Evolutionary conservation across 2,113 vertebrate species (phyloP).

Genomic region (Gobiocypris rarus): DNA sequence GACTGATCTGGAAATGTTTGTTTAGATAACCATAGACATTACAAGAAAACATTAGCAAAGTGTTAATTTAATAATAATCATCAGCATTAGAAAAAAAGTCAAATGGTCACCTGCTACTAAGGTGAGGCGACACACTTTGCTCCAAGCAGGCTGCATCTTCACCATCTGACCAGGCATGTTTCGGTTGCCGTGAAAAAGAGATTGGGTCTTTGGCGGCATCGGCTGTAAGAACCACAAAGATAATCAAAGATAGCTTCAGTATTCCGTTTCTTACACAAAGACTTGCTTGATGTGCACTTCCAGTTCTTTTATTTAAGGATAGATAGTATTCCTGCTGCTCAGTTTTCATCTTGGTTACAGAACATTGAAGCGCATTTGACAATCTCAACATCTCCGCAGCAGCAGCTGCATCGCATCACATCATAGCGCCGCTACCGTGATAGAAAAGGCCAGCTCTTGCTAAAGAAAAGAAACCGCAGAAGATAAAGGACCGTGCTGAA

Average conservation of each 20-base stretch:
- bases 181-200: slow-evolving; percentile 62
- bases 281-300: background rate
- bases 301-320: background rate
- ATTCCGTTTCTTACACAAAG: background rate
- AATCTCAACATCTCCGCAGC: slow-evolving; percentile 14
- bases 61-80: background rate
- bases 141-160: slow-evolving; percentile 56
- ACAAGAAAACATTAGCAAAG: background rate
- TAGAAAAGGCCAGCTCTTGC: slow-evolving; percentile 77
- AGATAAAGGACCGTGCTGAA: slow-evolving; percentile 89
- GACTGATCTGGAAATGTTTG: slow-evolving; percentile 63
- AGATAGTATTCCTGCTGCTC: slow-evolving; percentile 7
- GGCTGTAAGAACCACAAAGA: slow-evolving; percentile 29
- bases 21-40: slow-evolving; percentile 12
- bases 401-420: slow-evolving; percentile 68
- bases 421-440: slow-evolving; percentile 82
- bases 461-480: slow-evolving; percentile 71
- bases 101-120: slow-evolving; percentile 73
- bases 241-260: background rate
- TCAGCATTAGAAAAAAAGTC: background rate
- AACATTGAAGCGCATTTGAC: slow-evolving; percentile 1
- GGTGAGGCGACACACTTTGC: slow-evolving; percentile 57
- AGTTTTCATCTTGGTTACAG: slow-evolving; percentile 12
- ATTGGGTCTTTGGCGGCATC: slow-evolving; percentile 52
- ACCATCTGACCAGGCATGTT: slow-evolving; percentile 73